Percentiles rank a stretch among this genome's conserved stretches.
Evolutionary conservation across 2,888 invertebrate species (phyloP).

Genomic region (Papilio gigon): DNA sequence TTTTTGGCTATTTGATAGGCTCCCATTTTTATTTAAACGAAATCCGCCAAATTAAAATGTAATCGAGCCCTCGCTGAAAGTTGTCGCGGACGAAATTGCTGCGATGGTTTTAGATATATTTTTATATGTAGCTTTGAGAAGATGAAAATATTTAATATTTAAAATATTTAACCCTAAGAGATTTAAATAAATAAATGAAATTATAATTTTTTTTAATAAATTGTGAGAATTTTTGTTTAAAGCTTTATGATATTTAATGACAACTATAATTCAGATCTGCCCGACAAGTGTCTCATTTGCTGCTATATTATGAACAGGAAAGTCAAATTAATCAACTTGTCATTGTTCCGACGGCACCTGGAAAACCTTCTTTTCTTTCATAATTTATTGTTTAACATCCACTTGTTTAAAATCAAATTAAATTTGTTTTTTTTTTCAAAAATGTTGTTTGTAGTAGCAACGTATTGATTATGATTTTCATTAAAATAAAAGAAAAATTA

Average conservation of each 20-base stretch:
- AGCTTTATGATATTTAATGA: too few relatives aligned
- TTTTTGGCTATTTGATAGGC: not conserved
- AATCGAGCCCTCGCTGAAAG: not conserved
- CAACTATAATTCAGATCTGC: too few relatives aligned
- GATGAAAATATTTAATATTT: not conserved
- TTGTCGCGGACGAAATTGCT: not conserved
- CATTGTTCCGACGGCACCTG: not conserved
- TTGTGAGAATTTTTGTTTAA: too few relatives aligned
- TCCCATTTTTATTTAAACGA: not conserved
- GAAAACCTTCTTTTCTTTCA: not conserved
- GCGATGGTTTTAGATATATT: not conserved
- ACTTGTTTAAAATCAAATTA: not conserved
- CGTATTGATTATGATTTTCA: too few relatives aligned
- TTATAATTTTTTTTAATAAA: too few relatives aligned
- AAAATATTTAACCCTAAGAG: not conserved
- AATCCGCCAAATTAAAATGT: conserved; percentile 10
- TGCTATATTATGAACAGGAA: not conserved
- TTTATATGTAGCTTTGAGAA: too few relatives aligned
- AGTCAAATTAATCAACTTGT: not conserved
- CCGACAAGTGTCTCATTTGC: not conserved
- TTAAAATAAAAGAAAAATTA: too few relatives aligned
- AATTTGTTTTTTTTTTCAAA: too few relatives aligned
- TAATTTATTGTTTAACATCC: not conserved
- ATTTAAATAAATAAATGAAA: too few relatives aligned
- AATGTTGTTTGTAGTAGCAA: too few relatives aligned